phyloP scores from a whole-genome alignment of 2,797 vertebrate species.

The Dryobates pubescens region DNA sequence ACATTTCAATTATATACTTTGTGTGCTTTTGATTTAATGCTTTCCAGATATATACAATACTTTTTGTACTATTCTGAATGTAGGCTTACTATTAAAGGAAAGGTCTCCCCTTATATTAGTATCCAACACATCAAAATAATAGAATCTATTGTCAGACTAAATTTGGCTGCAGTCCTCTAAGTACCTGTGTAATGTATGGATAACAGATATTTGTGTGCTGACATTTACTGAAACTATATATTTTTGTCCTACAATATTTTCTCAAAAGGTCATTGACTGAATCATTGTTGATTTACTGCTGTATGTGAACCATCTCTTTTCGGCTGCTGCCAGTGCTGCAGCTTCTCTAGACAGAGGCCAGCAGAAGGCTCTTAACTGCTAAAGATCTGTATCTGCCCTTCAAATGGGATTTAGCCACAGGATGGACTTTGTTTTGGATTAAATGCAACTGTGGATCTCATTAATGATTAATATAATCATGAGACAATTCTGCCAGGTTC shows the following conservation, averaged over 20 bases:
- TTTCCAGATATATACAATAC: not conserved
- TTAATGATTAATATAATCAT: not conserved
- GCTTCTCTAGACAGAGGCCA: not conserved
- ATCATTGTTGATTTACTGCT: not conserved
- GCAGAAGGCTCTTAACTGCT: not conserved
- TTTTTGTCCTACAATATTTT: not conserved
- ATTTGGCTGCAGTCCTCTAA: not conserved
- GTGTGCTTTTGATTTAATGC: not conserved
- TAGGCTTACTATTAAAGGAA: not conserved
- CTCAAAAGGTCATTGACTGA: not conserved
- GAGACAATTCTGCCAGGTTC: not conserved
- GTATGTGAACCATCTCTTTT: not conserved
- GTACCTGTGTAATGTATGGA: too few species aligned
- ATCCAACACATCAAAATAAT: not conserved
- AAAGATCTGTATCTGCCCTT: not conserved
- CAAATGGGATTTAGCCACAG: not conserved
- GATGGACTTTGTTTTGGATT: not conserved
- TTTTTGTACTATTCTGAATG: not conserved
- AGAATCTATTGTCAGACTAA: not conserved
- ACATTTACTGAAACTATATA: not conserved
- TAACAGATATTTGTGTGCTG: not conserved
- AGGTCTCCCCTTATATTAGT: not conserved
- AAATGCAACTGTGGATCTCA: not conserved
- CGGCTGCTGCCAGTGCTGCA: not conserved
- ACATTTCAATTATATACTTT: not conserved